These are phyloP conservation scores for Drosophila subquinaria DNA, from an alignment of 2,888 invertebrate species.

Conservation along the genomic window DNA sequence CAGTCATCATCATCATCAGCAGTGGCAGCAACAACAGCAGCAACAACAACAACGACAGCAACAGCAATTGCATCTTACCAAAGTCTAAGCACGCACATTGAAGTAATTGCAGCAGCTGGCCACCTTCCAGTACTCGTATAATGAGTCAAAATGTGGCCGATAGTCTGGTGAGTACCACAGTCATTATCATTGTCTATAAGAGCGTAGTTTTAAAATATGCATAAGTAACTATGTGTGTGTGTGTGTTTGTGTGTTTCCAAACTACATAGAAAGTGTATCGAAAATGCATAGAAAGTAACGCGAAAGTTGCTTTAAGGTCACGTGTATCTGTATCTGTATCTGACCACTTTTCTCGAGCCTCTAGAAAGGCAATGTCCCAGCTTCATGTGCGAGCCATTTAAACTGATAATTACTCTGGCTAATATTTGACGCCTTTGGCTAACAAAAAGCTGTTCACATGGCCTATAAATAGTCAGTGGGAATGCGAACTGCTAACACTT, in stretches of 20 bases:
- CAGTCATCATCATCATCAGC: slow-evolving; percentile 61
- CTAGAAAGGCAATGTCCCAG: slow-evolving; percentile 13
- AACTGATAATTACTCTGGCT: slow-evolving; percentile 41
- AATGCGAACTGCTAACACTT: background rate
- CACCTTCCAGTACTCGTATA: slow-evolving; percentile 63
- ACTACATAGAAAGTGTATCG: slow-evolving; percentile 53
- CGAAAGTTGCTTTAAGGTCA: slow-evolving; percentile 55
- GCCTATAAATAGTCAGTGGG: slow-evolving; percentile 34
- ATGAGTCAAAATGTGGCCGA: slow-evolving; percentile 86
- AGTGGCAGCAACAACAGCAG: slow-evolving; percentile 29
- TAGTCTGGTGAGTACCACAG: slow-evolving; percentile 84
- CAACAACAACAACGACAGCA: slow-evolving; percentile 29
- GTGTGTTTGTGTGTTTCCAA: slow-evolving; percentile 7
- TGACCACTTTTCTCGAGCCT: slow-evolving; percentile 9
- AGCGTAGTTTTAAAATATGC: slow-evolving; percentile 7
- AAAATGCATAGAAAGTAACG: slow-evolving; percentile 61
- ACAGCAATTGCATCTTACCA: slow-evolving; percentile 69
- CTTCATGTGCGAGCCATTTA: slow-evolving; percentile 34
- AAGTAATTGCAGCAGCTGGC: slow-evolving; percentile 74
- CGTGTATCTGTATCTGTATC: slow-evolving; percentile 2
- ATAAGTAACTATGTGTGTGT: background rate
- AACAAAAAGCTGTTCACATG: background rate
- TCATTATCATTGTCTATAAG: slow-evolving; percentile 19
- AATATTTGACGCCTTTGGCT: slow-evolving; percentile 36
- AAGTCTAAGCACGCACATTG: slow-evolving; percentile 73